phyloP scores from a whole-genome alignment of 2,113 vertebrate species.

The Carassius auratus region DNA sequence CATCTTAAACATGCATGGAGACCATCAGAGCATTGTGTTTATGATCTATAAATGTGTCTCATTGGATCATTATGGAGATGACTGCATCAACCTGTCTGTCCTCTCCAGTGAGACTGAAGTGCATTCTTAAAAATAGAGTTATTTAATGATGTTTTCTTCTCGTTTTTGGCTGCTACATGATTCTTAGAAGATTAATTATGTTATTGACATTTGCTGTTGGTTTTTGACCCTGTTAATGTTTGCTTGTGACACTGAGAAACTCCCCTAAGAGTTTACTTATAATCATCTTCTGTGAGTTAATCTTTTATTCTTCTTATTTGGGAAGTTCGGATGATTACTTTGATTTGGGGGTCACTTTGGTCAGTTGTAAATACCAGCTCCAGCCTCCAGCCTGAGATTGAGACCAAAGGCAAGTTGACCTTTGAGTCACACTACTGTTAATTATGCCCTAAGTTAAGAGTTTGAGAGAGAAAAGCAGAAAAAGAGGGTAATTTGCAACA shows the following conservation, averaged over 20 bases:
- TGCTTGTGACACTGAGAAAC: background rate
- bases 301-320: background rate
- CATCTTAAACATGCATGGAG: background rate
- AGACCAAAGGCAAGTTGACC: background rate
- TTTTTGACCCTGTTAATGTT: background rate
- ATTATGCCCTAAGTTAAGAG: no score
- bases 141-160: background rate
- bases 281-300: background rate
- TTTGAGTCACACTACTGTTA: background rate
- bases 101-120: background rate
- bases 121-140: background rate
- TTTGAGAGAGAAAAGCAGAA: background rate
- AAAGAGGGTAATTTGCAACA: background rate
- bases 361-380: background rate
- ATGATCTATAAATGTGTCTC: background rate
- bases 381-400: conserved; percentile 3
- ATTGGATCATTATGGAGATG: conserved; percentile 13
- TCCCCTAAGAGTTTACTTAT: background rate
- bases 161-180: background rate
- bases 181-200: no score
- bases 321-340: background rate
- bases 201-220: background rate
- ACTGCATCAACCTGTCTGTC: background rate
- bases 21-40: background rate
- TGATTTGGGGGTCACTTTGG: background rate